Evolutionary conservation across 2,888 invertebrate species (phyloP), one percentile per base, ranked within the genome.

Genomic region (Digitonthophagus gazella): DNA sequence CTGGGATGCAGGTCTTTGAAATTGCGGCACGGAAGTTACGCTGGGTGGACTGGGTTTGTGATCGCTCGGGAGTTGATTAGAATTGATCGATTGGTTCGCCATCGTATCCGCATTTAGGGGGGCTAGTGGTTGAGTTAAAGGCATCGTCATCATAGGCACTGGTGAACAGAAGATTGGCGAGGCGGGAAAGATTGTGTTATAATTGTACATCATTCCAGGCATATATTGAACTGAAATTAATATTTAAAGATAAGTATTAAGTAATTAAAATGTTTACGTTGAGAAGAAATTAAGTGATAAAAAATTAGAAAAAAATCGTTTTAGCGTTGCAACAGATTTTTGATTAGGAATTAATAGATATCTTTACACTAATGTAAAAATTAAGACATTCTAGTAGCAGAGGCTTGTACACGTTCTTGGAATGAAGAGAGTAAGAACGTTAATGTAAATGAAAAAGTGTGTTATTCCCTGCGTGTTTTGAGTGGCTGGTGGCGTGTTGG

Each of bases 81-180:
- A 78, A 3, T 67, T 63, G 14, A 71, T 28, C 11, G 18, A 20
- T 18, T 54, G 19, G 11, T 57, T 71, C 0, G 44, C 28, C 22
- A 64, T 68, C 15, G 72, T 66, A 67, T 72, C 71, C 56, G 74
- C 69, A 67, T 73, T 61, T 71, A 71, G 64, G 63, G 76, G 65
- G 11, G 78, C 63, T 15, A 77, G 72, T 28, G 75, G 73, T 16
- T 77, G 77, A 1, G 78, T 73, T 56, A 81, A 66, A 8, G 82
- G 78, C 15, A 81, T 73, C 1, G 80, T 79, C 11, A 81, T 71
- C 71, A 83, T 78, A 2, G 83, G 79, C 64, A 84, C 71, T 69
- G 91, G 85, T 15, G 89, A 85, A 76, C 90, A 91, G 81, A 91
- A 84, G 75, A 90, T 85, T 0, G 89, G 86, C 0, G 85, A 77